Conservation (phyloP, 2,797 vertebrate genomes). For the Erethizon dorsatum region DNA sequence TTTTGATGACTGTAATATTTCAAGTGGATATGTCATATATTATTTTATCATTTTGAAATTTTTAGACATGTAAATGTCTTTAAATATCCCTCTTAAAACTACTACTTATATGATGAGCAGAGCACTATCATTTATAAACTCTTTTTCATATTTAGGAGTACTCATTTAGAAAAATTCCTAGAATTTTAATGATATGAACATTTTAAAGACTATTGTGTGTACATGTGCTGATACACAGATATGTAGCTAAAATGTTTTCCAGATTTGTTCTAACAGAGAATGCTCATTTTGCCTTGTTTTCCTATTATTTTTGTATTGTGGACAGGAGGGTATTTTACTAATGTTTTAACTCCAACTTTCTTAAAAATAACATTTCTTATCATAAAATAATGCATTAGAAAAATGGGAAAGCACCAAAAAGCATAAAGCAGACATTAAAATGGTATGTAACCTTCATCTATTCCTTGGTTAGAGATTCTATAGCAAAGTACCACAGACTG, state of each 20-base stretch:
- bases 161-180: slow-evolving; percentile 1
- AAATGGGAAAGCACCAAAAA: not conserved
- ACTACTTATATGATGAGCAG: not conserved
- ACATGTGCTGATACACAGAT: not conserved
- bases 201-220: not conserved
- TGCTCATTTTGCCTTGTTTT: not conserved
- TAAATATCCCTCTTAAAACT: not conserved
- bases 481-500: not conserved
- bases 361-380: slow-evolving; percentile 50
- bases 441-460: not conserved
- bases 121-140: not conserved
- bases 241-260: slow-evolving; percentile 11
- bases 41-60: not conserved
- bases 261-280: not conserved
- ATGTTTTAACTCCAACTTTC: not conserved
- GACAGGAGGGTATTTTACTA: not conserved
- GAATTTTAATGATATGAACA: not conserved
- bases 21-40: not conserved
- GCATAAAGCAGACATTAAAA: slow-evolving; percentile 4
- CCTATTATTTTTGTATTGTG: not conserved
- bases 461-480: not conserved
- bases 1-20: not conserved
- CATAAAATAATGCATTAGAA: slow-evolving; percentile 44
- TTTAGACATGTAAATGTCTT: not conserved
- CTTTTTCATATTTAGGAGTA: slow-evolving; percentile 22